Evolutionary conservation across 2,888 invertebrate species (phyloP).

Genomic region (Teleiodes luculella): DNA sequence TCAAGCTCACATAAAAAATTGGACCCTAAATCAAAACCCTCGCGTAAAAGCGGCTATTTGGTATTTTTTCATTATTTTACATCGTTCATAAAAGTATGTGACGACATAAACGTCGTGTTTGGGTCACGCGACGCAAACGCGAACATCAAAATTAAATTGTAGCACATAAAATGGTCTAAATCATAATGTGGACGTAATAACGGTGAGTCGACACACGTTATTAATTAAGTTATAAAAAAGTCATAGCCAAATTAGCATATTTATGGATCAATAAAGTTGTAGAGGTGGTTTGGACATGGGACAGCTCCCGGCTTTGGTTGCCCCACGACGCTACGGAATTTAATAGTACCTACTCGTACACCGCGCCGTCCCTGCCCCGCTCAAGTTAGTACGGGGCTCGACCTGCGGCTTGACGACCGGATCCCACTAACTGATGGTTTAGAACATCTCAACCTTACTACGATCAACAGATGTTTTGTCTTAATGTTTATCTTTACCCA

Average conservation of each 20-base stretch:
- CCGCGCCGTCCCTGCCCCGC: no score
- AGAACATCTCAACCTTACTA: no score
- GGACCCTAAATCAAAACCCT: constrained; percentile 60
- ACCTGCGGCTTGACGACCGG: no score
- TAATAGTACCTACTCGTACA: no score
- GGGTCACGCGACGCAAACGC: constrained; percentile 57
- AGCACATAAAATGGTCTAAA: constrained; percentile 68
- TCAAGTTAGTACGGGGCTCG: no score
- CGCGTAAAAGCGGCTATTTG: constrained; percentile 50
- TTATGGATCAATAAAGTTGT: constrained; percentile 59
- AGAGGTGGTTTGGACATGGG: constrained; percentile 10
- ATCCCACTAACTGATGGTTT: no score
- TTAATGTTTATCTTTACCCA: no score
- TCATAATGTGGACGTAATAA: constrained; percentile 58
- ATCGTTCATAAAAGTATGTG: constrained; percentile 69
- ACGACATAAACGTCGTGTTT: constrained; percentile 43
- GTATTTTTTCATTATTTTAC: constrained; percentile 74
- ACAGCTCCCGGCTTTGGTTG: no score
- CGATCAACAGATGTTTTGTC: no score
- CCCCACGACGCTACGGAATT: no score
- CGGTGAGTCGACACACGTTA: constrained; percentile 58
- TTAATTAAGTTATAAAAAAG: constrained; percentile 77
- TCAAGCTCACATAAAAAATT: constrained; percentile 40
- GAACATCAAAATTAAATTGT: constrained; percentile 67
- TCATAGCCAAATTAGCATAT: constrained; percentile 74